Conservation (phyloP, 35 echinoderm and acorn worm species). For the Chiridota heheva region DNA sequence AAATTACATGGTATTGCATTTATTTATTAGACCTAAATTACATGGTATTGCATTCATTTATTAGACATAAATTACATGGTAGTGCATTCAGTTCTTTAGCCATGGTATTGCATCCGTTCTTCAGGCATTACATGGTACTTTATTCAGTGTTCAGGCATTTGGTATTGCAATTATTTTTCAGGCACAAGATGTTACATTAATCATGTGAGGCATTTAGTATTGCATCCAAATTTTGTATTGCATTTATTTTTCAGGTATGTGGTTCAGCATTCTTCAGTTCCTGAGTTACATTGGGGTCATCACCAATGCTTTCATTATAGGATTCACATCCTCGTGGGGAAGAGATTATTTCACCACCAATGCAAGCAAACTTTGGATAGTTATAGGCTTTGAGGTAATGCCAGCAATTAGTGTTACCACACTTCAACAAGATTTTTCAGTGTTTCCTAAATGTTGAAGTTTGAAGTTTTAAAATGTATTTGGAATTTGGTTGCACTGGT, state of each 20-base stretch:
- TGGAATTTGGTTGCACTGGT: background rate
- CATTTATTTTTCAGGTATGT: slow-evolving; percentile 78
- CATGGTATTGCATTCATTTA: no score
- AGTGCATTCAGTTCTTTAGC: no score
- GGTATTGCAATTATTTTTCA: no score
- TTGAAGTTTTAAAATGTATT: background rate
- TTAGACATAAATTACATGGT: no score
- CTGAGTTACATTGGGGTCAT: slow-evolving; percentile 92
- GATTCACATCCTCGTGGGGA: slow-evolving; percentile 90
- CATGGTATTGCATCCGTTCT: no score
- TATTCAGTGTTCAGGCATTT: no score
- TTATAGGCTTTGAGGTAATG: slow-evolving; percentile 94
- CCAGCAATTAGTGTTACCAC: background rate
- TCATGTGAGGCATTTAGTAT: no score
- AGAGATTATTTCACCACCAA: slow-evolving; percentile 24
- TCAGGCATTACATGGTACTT: no score
- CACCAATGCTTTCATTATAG: slow-evolving; percentile 93
- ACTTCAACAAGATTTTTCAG: background rate
- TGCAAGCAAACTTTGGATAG: slow-evolving; percentile 78
- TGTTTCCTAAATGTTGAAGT: background rate
- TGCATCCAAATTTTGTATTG: no score
- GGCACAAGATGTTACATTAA: no score
- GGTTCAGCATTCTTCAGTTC: slow-evolving; percentile 93
- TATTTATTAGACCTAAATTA: no score
- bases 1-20: no score